These are phyloP conservation scores for Sandelia bainsii DNA, from an alignment of 2,797 vertebrate species.

Conservation along the genomic window DNA sequence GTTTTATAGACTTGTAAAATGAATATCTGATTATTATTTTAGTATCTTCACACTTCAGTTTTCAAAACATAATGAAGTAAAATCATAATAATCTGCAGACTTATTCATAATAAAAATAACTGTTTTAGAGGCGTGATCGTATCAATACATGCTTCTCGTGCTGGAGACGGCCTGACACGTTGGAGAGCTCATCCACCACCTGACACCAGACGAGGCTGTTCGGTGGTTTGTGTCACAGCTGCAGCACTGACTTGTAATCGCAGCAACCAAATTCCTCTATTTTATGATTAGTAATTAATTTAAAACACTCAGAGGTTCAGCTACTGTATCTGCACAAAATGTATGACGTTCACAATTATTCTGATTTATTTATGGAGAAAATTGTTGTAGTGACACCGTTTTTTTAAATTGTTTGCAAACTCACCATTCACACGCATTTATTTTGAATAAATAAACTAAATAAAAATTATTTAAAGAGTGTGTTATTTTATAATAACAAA, in stretches of 20 bases:
- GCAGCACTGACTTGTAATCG: neutral
- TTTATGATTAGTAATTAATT: neutral
- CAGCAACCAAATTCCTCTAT: neutral
- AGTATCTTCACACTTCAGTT: too few relatives aligned
- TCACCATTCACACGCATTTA: neutral
- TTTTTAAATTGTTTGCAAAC: neutral
- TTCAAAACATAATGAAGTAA: too few relatives aligned
- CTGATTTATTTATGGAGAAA: conserved; percentile 35
- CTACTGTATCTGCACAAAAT: conserved; percentile 10
- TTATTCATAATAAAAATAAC: too few relatives aligned
- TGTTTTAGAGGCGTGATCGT: too few relatives aligned
- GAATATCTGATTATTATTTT: too few relatives aligned
- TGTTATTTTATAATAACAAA: neutral
- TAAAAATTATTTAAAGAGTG: neutral
- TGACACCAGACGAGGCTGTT: neutral
- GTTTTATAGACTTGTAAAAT: too few relatives aligned
- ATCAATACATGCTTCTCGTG: too few relatives aligned
- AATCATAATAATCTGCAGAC: too few relatives aligned
- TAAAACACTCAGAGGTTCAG: too few relatives aligned
- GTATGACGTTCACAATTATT: conserved; percentile 16
- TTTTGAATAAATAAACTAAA: conserved; percentile 9
- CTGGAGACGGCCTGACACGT: too few relatives aligned
- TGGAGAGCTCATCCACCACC: neutral
- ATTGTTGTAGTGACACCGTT: neutral
- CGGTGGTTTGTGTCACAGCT: neutral